Base-by-base conservation (phyloP, 2,888 invertebrate species). In the Ichneumoninae sp. region DNA sequence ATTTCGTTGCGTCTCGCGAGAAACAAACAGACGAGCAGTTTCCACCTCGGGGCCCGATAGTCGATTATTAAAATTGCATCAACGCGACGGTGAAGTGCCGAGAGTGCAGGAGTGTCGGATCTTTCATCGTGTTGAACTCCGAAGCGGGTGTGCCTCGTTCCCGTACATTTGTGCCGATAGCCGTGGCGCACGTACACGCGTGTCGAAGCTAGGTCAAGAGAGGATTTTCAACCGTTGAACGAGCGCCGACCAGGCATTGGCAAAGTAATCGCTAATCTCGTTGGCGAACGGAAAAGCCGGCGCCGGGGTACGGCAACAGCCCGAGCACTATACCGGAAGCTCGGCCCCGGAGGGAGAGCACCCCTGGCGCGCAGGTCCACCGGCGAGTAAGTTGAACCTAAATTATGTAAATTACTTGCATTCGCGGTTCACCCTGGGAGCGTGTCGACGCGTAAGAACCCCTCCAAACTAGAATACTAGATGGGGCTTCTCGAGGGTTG, bases 221-320 rank as follows among this genome's bases (percentile, higher is more conserved):
- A 50, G 47, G 72, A 52, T 62, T 26, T 72, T 7, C 30, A 22
- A 22, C 33, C 33, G 47, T n/a, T 16, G 30, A 65, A 30, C 50
- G 19, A 36, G 66, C 22, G 62, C 40, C 33, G 62, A 77, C 70
- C 66, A 72, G 83, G 88, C 57, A 57, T 57, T 86, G 80, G 85
- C 81, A 78, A 88, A 88, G 87, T 88, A 90, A 90, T 89, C 88
- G 88, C 89, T 91, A 89, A 90, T 90, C 88, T 88, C 84, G 88
- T 88, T 88, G 86, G 82, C 79, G 69, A 57, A 50, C 30, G 36
- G 50, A 62, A 83, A 69, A 19, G 54, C 54, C 22, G 66, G 81
- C 69, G 77, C 85, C 82, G 79, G 74, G 66, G 66, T 72, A 76
- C 71, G 74, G 79, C 75, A 57, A 50, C 57, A 57, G 57, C 8